Percentiles rank a stretch among this genome's conserved stretches.
These are phyloP conservation scores for Theropithecus gelada DNA, from an alignment of 2,113 vertebrate genomes.

Conservation along the genomic window DNA sequence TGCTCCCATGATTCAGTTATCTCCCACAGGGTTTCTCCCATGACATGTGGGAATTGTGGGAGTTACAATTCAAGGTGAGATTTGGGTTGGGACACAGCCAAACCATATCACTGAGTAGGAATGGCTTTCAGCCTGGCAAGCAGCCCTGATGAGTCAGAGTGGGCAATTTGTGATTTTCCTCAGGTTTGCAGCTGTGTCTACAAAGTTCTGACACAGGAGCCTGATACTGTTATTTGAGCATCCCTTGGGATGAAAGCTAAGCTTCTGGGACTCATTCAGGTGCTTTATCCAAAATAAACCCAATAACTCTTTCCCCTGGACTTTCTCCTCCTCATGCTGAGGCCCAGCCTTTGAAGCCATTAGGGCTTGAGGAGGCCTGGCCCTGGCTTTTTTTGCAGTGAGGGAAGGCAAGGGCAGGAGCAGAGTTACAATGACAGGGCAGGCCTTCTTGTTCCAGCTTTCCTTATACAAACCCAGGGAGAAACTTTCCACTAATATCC, in stretches of 20 bases:
- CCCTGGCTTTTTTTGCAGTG: neutral
- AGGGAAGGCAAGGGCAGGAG: neutral
- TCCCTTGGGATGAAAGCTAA: neutral
- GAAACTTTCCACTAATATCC: neutral
- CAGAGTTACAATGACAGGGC: neutral
- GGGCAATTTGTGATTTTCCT: neutral
- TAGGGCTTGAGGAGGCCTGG: neutral
- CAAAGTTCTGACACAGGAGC: neutral
- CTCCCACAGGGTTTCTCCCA: too few relatives aligned
- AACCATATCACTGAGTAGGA: neutral
- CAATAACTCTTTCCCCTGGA: neutral
- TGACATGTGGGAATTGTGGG: too few relatives aligned
- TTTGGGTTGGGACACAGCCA: too few relatives aligned
- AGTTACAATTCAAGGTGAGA: too few relatives aligned
- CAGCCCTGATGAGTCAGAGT: neutral
- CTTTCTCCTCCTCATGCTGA: neutral
- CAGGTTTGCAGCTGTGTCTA: constrained; percentile 1
- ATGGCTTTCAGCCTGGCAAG: neutral
- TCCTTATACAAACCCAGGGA: neutral
- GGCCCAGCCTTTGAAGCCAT: neutral
- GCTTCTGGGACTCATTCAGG: neutral
- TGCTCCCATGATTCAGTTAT: too few relatives aligned
- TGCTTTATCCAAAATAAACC: neutral
- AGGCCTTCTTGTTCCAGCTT: neutral
- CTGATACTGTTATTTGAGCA: neutral